A percentile compares a stretch with the other conserved stretches of the same genome.
Conservation (phyloP, 2,113 vertebrate species). For the Zosterops japonicus region DNA sequence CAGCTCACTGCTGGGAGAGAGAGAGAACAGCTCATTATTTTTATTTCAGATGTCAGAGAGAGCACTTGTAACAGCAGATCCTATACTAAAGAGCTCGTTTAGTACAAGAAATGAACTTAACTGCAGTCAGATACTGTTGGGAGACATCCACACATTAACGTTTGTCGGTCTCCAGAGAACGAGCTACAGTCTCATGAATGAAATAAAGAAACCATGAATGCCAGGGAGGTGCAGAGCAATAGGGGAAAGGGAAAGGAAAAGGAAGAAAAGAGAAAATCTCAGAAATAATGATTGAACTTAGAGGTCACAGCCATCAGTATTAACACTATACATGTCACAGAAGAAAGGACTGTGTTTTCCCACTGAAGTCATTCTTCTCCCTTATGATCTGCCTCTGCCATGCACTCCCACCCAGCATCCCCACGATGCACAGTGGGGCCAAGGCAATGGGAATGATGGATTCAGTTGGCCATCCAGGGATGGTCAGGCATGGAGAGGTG, state of each 20-base stretch:
- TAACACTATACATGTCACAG: background rate
- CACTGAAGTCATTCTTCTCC: background rate
- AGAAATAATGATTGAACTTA: background rate
- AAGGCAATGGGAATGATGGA: accelerated
- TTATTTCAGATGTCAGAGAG: background rate
- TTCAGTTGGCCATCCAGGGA: background rate
- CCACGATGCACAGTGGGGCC: accelerated
- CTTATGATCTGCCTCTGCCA: background rate
- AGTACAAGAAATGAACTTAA: slow-evolving; percentile 1
- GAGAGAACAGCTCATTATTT: slow-evolving; percentile 19
- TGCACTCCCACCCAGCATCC: background rate
- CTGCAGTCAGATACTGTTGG: background rate
- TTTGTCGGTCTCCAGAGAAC: background rate
- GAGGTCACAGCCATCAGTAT: background rate
- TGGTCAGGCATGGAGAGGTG: background rate
- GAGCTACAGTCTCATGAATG: background rate
- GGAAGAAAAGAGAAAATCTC: background rate
- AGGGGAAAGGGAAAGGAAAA: background rate
- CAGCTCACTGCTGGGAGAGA: background rate
- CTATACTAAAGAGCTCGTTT: background rate
- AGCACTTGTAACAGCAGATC: background rate
- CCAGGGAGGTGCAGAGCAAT: background rate
- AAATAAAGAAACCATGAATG: background rate
- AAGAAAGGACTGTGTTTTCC: background rate
- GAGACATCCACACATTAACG: background rate